A percentile compares a stretch with the other conserved stretches of the same genome.
phyloP scores from a whole-genome alignment of 2,797 vertebrate genomes.

The Gadopsis bispinosus region DNA sequence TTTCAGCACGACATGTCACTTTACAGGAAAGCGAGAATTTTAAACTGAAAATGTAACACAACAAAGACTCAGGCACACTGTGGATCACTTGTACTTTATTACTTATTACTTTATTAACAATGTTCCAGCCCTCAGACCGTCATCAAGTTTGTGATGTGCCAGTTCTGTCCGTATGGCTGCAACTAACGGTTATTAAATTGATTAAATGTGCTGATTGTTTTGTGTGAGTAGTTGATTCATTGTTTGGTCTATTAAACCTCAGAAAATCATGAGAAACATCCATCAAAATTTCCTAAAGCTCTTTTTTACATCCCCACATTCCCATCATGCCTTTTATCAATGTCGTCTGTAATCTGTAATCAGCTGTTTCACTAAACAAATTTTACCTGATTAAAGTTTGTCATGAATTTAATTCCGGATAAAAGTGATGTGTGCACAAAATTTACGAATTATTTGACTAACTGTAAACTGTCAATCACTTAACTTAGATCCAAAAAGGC shows the following conservation, averaged over 20 bases:
- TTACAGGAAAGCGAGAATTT: conserved; percentile 27
- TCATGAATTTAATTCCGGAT: background rate
- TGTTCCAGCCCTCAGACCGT: background rate
- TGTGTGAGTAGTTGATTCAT: background rate
- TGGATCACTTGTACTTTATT: background rate
- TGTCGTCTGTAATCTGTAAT: no score
- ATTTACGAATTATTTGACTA: background rate
- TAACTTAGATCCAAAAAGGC: conserved; percentile 94
- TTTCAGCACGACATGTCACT: conserved; percentile 44
- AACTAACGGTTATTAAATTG: background rate
- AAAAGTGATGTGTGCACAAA: background rate
- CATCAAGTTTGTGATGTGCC: background rate
- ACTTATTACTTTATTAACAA: background rate
- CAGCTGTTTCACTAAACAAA: background rate
- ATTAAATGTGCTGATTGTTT: background rate
- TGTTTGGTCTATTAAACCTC: background rate
- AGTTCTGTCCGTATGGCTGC: background rate
- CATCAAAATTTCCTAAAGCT: no score
- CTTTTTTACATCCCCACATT: background rate
- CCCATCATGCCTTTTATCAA: background rate
- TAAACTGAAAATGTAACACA: conserved; percentile 11
- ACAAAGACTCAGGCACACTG: background rate
- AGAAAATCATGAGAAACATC: background rate
- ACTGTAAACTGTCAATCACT: background rate
- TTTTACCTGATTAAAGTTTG: background rate